These are phyloP conservation scores for Tachina lurida DNA, from an alignment of 2,888 invertebrate genomes.

Conservation along the genomic window DNA sequence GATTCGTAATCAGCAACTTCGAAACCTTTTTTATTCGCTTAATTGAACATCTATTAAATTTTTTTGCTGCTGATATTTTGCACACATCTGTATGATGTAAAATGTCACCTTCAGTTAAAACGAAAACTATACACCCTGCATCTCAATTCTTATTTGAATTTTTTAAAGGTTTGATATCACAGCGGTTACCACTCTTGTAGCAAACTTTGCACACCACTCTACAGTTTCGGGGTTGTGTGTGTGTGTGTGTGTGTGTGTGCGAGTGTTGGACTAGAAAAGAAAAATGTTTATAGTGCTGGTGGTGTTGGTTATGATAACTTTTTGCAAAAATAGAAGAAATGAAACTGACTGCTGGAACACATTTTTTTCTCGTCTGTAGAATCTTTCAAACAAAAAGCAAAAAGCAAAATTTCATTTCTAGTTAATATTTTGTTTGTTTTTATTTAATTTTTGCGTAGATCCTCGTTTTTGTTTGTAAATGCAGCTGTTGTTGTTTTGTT, in stretches of 20 bases:
- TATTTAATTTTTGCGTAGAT: conserved; percentile 50
- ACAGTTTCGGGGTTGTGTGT: neutral
- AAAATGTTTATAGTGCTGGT: conserved; percentile 39
- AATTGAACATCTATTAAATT: neutral
- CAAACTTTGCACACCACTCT: conserved; percentile 7
- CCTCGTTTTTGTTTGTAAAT: conserved; percentile 42
- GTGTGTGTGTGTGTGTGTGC: neutral
- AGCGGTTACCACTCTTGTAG: conserved; percentile 9
- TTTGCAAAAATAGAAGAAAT: conserved; percentile 15
- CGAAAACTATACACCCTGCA: conserved; percentile 49
- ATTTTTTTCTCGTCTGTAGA: conserved; percentile 47
- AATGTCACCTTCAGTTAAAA: conserved; percentile 44
- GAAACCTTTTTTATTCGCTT: no score
- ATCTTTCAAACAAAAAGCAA: conserved; percentile 41
- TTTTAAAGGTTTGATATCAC: neutral
- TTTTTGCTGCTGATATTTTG: neutral
- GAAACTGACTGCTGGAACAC: conserved; percentile 20
- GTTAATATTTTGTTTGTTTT: conserved; percentile 70
- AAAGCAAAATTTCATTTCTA: conserved; percentile 56
- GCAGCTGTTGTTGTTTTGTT: conserved; percentile 63
- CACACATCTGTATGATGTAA: conserved; percentile 67
- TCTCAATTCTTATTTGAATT: conserved; percentile 24
- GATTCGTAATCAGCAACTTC: no score
- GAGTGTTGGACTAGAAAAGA: conserved; percentile 14
- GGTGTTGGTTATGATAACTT: conserved; percentile 68